phyloP scores from a whole-genome alignment of 2,888 invertebrate genomes.

The Geotrupes spiniger region DNA sequence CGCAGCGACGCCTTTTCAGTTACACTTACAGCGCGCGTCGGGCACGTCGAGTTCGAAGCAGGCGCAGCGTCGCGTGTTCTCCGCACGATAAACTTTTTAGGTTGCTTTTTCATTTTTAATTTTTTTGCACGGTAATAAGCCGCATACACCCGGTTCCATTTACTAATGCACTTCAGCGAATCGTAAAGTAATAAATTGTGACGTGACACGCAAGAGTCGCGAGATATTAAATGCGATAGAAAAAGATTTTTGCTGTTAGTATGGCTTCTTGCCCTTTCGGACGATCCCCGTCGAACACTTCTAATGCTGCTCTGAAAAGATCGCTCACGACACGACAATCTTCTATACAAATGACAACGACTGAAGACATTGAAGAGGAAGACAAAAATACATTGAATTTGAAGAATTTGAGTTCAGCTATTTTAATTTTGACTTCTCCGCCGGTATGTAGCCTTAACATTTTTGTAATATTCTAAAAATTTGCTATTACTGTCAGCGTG shows the following conservation, averaged over 20 bases:
- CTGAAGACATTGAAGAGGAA: slow-evolving; percentile 61
- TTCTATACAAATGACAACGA: slow-evolving; percentile 58
- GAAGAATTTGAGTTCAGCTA: slow-evolving; percentile 77
- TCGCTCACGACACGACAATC: slow-evolving; percentile 58
- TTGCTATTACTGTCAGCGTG: too few relatives aligned
- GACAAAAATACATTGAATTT: slow-evolving; percentile 67
- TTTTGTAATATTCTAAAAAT: too few relatives aligned
- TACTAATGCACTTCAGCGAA: too few relatives aligned
- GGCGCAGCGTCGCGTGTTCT: slow-evolving; percentile 9
- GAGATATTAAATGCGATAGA: slow-evolving; percentile 20
- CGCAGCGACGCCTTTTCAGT: slow-evolving; percentile 24
- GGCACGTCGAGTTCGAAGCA: slow-evolving; percentile 17
- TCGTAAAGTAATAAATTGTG: too few relatives aligned
- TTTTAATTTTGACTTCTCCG: slow-evolving; percentile 77
- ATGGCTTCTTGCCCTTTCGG: slow-evolving; percentile 57
- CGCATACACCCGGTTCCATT: too few relatives aligned
- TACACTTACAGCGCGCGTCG: slow-evolving; percentile 19
- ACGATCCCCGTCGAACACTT: slow-evolving; percentile 56
- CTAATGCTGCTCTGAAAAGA: slow-evolving; percentile 47
- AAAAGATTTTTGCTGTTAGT: slow-evolving; percentile 16
- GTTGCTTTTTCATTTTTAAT: too few relatives aligned
- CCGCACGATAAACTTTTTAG: background rate
- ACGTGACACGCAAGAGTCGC: too few relatives aligned
- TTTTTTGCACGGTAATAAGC: too few relatives aligned
- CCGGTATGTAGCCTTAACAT: slow-evolving; percentile 60